Evolutionary conservation across 2,888 invertebrate species (phyloP).

Genomic region (Coronaproctus castanopsis): DNA sequence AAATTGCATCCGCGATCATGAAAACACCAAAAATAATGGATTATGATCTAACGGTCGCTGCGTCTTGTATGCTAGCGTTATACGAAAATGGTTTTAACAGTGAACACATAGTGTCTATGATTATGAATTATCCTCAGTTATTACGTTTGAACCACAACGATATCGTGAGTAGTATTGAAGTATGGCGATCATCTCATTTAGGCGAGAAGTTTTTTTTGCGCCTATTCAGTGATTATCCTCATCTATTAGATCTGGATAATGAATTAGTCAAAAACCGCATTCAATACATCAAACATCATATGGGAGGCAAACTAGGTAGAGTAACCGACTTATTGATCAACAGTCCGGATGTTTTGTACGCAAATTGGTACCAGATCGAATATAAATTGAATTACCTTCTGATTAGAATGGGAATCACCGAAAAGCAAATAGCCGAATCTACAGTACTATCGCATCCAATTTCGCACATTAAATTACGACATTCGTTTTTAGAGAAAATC

Average conservation of each 20-base stretch:
- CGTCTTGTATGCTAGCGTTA: neutral
- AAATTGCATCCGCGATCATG: neutral
- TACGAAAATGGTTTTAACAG: neutral
- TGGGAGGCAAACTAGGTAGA: slow-evolving; percentile 5
- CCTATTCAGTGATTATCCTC: slow-evolving; percentile 1
- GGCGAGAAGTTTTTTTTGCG: slow-evolving; percentile 4
- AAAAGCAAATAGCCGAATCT: slow-evolving; percentile 7
- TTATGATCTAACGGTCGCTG: neutral
- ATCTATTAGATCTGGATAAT: slow-evolving; percentile 4
- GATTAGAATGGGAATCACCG: slow-evolving; percentile 2
- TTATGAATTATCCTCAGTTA: slow-evolving; percentile 5
- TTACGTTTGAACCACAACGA: neutral
- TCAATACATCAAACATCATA: neutral
- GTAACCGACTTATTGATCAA: neutral
- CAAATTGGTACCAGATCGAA: slow-evolving; percentile 5
- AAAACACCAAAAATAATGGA: neutral
- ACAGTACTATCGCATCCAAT: slow-evolving; percentile 4
- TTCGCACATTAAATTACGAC: slow-evolving; percentile 2
- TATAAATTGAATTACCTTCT: slow-evolving; percentile 3
- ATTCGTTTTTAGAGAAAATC: slow-evolving; percentile 5
- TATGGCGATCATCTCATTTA: neutral
- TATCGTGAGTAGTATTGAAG: slow-evolving; percentile 1
- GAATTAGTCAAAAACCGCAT: neutral
- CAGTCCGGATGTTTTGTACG: slow-evolving; percentile 1
- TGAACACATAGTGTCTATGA: neutral